phyloP scores from a whole-genome alignment of 2,113 vertebrate species.

The Osmerus eperlanus region DNA sequence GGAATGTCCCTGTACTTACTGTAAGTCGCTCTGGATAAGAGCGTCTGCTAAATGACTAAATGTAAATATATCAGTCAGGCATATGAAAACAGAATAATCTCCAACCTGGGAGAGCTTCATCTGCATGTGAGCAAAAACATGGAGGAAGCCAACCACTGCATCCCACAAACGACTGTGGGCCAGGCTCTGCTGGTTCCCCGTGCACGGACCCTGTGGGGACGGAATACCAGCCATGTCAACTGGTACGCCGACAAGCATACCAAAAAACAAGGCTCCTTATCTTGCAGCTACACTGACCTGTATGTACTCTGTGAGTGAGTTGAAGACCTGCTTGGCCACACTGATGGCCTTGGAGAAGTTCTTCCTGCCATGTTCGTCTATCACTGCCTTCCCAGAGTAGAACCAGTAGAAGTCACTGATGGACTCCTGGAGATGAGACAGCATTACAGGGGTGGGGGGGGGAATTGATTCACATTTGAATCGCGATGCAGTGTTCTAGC shows the following conservation, averaged over 20 bases:
- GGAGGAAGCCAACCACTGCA: slow-evolving; percentile 93
- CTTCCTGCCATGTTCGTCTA: slow-evolving; percentile 86
- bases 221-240: neutral
- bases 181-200: slow-evolving; percentile 92
- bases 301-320: slow-evolving; percentile 95
- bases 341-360: slow-evolving; percentile 95
- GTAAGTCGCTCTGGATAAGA: no score
- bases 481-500: no score
- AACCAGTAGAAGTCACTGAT: slow-evolving; percentile 99
- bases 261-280: neutral
- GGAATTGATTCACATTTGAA: no score
- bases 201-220: slow-evolving; percentile 83
- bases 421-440: slow-evolving; percentile 77
- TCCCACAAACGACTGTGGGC: slow-evolving; percentile 96
- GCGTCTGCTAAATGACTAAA: no score
- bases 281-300: slow-evolving; percentile 73
- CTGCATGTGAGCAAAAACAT: slow-evolving; percentile 95
- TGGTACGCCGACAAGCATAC: neutral
- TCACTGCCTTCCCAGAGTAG: slow-evolving; percentile 91
- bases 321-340: slow-evolving; percentile 95
- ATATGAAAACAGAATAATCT: neutral
- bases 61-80: neutral
- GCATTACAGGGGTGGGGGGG: no score
- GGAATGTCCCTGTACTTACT: no score
- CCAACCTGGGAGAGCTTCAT: slow-evolving; percentile 95